Evolutionary conservation across 2,797 vertebrate species (phyloP).

Genomic region (Pseudotriccus pelzelni): DNA sequence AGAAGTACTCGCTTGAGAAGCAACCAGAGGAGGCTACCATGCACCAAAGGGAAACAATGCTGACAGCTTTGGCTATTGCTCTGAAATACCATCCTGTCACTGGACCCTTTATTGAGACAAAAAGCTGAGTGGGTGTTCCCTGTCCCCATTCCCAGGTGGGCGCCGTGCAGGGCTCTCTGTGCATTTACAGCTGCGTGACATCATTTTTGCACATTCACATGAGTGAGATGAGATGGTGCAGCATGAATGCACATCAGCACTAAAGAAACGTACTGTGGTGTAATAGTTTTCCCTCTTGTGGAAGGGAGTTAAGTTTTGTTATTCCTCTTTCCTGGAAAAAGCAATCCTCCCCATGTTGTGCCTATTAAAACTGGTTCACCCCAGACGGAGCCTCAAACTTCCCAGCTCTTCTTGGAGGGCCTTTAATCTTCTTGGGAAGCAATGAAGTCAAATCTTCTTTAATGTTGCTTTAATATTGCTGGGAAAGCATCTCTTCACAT

Average conservation of each 20-base stretch:
- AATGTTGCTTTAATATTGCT: slow-evolving; percentile 57
- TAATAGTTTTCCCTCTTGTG: neutral
- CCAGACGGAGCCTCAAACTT: slow-evolving; percentile 20
- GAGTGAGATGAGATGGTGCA: neutral
- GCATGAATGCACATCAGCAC: neutral
- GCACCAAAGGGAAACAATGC: neutral
- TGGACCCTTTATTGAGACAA: neutral
- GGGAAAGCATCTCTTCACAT: slow-evolving; percentile 47
- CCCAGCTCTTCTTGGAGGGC: slow-evolving; percentile 32
- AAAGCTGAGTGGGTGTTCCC: neutral
- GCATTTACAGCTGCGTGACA: fast-evolving
- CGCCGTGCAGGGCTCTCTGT: neutral
- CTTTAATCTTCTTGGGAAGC: slow-evolving; percentile 68
- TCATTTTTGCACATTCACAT: neutral
- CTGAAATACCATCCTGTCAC: neutral
- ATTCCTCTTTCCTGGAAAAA: neutral
- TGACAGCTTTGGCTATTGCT: neutral
- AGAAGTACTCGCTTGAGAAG: neutral
- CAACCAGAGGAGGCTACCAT: neutral
- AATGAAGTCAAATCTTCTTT: slow-evolving; percentile 62
- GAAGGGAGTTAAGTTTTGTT: neutral
- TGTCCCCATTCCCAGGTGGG: neutral
- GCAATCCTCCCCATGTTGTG: neutral
- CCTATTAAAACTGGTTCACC: neutral
- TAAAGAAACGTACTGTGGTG: neutral